Evolutionary conservation across 2,113 vertebrate genomes (phyloP).

Genomic region (Polypterus bichir): DNA sequence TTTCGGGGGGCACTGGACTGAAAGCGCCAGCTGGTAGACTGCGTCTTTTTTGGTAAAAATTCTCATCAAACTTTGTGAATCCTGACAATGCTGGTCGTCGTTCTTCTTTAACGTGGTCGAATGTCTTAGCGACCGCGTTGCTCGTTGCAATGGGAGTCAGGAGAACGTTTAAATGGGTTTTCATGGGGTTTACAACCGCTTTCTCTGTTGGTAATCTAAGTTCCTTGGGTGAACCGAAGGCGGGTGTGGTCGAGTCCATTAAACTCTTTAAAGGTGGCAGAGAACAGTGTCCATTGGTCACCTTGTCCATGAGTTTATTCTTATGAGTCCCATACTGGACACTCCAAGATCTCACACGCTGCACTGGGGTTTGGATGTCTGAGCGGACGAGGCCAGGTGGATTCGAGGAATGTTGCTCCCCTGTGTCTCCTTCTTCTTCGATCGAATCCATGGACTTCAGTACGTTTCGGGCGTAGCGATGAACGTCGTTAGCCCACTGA

Average conservation of each 20-base stretch:
- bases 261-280: constrained; percentile 22
- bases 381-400: constrained; percentile 19
- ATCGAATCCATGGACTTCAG: constrained; percentile 45
- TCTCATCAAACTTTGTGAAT: constrained; percentile 32
- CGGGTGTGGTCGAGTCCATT: too few relatives aligned
- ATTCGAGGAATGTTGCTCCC: constrained; percentile 15
- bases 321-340: background rate
- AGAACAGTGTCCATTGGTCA: background rate
- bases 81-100: constrained; percentile 2
- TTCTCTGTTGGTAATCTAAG: background rate
- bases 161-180: constrained; percentile 14
- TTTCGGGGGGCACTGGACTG: constrained; percentile 31
- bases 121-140: constrained; percentile 15
- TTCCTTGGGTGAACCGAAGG: too few relatives aligned
- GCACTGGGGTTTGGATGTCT: constrained; percentile 19
- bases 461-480: too few relatives aligned
- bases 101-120: constrained; percentile 5
- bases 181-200: constrained; percentile 14
- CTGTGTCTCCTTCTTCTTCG: constrained; percentile 36
- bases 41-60: constrained; percentile 46
- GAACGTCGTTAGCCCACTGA: too few relatives aligned
- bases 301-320: constrained; percentile 2
- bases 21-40: constrained; percentile 42
- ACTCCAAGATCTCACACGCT: constrained; percentile 10
- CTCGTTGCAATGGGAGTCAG: constrained; percentile 29